These are phyloP conservation scores for Melieria crassipennis DNA, from an alignment of 2,888 invertebrate species.

Conservation along the genomic window DNA sequence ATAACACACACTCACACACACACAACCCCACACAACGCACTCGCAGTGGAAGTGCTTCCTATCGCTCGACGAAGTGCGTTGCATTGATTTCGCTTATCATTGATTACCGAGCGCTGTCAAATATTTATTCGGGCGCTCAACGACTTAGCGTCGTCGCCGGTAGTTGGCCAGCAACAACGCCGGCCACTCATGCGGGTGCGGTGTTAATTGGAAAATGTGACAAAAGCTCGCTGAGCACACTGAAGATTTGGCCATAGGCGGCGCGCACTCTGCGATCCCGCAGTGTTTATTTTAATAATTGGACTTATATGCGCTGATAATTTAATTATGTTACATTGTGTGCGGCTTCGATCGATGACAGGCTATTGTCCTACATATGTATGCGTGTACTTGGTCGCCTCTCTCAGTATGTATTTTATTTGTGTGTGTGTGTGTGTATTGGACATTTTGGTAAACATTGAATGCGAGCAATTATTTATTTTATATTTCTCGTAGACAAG, in stretches of 20 bases:
- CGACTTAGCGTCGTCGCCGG: background rate
- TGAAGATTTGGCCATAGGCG: slow-evolving; percentile 5
- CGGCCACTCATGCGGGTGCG: background rate
- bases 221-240: slow-evolving; percentile 6
- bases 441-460: too few relatives aligned
- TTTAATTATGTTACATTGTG: slow-evolving; percentile 19
- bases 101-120: slow-evolving; percentile 54
- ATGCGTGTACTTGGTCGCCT: background rate
- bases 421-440: too few relatives aligned
- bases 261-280: background rate
- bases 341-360: slow-evolving; percentile 6
- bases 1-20: too few relatives aligned
- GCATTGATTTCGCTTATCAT: slow-evolving; percentile 43
- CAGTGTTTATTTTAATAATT: slow-evolving; percentile 29
- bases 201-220: slow-evolving; percentile 30
- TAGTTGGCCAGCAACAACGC: too few relatives aligned
- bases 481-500: too few relatives aligned
- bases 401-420: too few relatives aligned
- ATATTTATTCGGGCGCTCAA: slow-evolving; percentile 42
- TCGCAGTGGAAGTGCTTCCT: too few relatives aligned
- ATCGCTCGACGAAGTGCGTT: too few relatives aligned
- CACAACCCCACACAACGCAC: too few relatives aligned
- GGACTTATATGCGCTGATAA: slow-evolving; percentile 27
- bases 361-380: slow-evolving; percentile 13
- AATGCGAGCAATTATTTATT: too few relatives aligned